Percentiles rank a stretch among this genome's conserved stretches.
Conservation (phyloP, 2,888 invertebrate species). For the Notocelia uddmanniana region DNA sequence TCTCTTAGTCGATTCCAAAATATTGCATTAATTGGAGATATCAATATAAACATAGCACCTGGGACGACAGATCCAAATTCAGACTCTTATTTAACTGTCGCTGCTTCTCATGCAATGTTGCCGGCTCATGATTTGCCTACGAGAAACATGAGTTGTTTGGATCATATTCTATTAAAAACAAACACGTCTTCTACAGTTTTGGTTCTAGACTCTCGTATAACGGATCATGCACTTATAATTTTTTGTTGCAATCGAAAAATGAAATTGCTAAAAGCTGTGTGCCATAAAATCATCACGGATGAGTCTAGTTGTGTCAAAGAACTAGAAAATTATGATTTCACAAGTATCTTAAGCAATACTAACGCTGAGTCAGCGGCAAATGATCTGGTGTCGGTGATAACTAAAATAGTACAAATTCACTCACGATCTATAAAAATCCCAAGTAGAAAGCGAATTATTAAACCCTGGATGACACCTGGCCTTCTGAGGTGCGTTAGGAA, state of each 20-base stretch:
- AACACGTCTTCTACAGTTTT: background rate
- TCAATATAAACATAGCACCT: slow-evolving; percentile 15
- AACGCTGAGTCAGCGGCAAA: slow-evolving; percentile 17
- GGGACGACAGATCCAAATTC: background rate
- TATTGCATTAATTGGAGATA: slow-evolving; percentile 5
- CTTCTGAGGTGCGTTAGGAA: no score
- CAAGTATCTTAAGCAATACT: background rate
- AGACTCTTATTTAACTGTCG: background rate
- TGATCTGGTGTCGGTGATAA: no score
- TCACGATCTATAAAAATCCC: no score
- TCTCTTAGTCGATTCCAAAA: background rate
- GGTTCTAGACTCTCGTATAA: background rate
- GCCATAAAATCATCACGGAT: background rate
- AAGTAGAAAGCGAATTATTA: no score
- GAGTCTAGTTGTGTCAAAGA: background rate
- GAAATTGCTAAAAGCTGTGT: background rate
- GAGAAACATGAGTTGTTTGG: slow-evolving; percentile 17
- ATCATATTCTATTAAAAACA: slow-evolving; percentile 14
- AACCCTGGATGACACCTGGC: no score
- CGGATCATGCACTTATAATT: slow-evolving; percentile 15
- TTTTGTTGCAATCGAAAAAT: background rate
- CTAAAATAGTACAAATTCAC: no score
- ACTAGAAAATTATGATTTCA: background rate
- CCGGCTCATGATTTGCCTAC: slow-evolving; percentile 12
- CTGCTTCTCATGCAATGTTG: slow-evolving; percentile 6